These are phyloP conservation scores for Ciconia boyciana DNA, from an alignment of 2,113 vertebrate species.

Conservation along the genomic window DNA sequence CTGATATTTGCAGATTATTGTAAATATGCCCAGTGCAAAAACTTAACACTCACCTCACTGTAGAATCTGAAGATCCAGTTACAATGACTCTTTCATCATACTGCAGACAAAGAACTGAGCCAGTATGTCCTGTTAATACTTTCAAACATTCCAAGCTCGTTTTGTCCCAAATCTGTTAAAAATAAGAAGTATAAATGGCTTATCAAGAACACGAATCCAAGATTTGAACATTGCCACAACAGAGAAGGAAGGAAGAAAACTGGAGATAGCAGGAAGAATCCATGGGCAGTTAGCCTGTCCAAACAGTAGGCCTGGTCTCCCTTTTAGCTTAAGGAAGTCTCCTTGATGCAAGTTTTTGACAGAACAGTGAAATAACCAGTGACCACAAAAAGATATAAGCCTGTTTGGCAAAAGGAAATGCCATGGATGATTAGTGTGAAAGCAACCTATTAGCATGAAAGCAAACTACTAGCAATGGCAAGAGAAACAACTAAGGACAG, in stretches of 20 bases:
- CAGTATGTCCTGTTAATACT: constrained; percentile 95
- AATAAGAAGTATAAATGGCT: not conserved
- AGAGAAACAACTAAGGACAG: not conserved
- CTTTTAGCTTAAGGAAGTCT: not conserved
- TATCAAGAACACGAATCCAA: not conserved
- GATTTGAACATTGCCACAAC: not conserved
- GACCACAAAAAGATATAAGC: not conserved
- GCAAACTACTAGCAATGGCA: not conserved
- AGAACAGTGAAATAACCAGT: not conserved
- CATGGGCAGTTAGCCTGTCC: not conserved
- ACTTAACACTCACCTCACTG: constrained; percentile 82
- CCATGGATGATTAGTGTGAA: rapidly evolving
- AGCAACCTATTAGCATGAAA: not conserved
- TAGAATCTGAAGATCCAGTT: constrained; percentile 98
- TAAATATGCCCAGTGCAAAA: not conserved
- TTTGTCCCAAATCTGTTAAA: constrained; percentile 95
- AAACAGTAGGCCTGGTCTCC: not conserved
- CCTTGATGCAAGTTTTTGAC: not conserved
- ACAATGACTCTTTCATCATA: constrained; percentile 98
- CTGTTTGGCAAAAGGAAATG: not conserved
- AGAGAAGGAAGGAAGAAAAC: not conserved
- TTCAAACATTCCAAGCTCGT: constrained; percentile 97
- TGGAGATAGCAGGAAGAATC: not conserved
- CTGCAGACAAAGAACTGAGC: constrained; percentile 96
- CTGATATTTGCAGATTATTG: not conserved